phyloP scores from a whole-genome alignment of 2,113 vertebrate species.

The Calonectris borealis region DNA sequence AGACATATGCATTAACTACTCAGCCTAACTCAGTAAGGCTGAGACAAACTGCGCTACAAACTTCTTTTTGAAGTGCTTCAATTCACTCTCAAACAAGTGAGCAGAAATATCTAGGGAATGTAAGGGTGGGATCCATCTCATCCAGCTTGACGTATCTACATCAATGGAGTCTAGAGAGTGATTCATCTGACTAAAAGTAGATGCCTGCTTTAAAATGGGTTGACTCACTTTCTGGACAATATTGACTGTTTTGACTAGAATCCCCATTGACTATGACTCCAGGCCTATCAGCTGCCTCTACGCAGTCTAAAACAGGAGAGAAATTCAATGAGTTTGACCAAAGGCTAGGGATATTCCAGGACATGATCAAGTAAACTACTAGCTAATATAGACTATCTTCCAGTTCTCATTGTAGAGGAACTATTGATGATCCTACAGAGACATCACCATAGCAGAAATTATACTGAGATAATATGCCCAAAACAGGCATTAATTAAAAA shows the following conservation, averaged over 20 bases:
- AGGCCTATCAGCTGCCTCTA: conserved; percentile 29
- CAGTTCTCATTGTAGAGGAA: neutral
- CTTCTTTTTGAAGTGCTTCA: neutral
- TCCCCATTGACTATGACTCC: conserved; percentile 19
- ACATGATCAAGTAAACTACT: conserved; percentile 32
- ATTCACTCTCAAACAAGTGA: neutral
- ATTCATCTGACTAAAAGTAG: conserved; percentile 36
- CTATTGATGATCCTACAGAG: conserved; percentile 5
- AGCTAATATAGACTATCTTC: conserved; percentile 18
- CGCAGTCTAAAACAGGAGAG: neutral
- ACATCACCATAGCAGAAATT: neutral
- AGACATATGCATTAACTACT: neutral
- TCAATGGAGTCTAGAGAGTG: neutral
- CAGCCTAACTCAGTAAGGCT: neutral
- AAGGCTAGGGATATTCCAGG: conserved; percentile 45
- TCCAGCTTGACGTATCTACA: neutral
- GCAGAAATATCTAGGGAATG: neutral
- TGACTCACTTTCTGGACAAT: conserved; percentile 39
- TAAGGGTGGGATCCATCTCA: conserved; percentile 1
- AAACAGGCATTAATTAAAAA: neutral
- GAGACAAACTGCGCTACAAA: neutral
- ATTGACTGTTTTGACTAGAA: conserved; percentile 44
- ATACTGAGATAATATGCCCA: neutral
- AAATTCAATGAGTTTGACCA: conserved; percentile 39
- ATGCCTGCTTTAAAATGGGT: conserved; percentile 18